Percentiles rank a stretch among this genome's conserved stretches.
These are phyloP conservation scores for Solen grandis DNA, from an alignment of 1,140 invertebrate genomes.

Conservation along the genomic window DNA sequence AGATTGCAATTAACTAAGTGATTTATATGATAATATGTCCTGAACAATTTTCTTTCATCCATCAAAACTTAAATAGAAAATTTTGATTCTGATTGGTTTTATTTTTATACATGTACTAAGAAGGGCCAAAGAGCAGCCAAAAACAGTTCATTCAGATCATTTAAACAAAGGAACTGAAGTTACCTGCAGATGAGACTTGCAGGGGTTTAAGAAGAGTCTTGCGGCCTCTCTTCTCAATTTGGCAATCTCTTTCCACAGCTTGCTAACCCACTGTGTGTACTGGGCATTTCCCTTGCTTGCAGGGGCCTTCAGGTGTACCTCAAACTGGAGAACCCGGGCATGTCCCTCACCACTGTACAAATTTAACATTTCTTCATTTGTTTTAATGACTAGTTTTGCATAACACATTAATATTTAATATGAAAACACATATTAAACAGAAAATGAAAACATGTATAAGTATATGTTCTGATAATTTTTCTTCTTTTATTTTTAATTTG, in stretches of 20 bases:
- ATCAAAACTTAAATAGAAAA: too few species aligned
- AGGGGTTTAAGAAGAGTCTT: slow-evolving; percentile 53
- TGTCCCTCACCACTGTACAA: slow-evolving; percentile 36
- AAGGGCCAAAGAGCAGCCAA: too few species aligned
- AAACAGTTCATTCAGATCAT: too few species aligned
- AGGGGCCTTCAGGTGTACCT: slow-evolving; percentile 38
- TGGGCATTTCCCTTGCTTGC: slow-evolving; percentile 48
- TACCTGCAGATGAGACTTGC: slow-evolving; percentile 59
- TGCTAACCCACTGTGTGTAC: slow-evolving; percentile 64
- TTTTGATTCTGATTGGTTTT: too few species aligned
- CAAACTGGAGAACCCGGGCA: slow-evolving; percentile 8
- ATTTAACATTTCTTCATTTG: background rate
- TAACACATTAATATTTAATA: background rate
- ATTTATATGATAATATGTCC: too few species aligned
- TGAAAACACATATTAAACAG: background rate
- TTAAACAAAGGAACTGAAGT: too few species aligned
- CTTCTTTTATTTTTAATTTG: too few species aligned
- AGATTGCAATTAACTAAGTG: too few species aligned
- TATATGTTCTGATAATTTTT: background rate
- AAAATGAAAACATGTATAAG: background rate
- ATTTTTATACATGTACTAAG: too few species aligned
- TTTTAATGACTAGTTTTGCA: background rate
- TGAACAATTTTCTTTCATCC: too few species aligned
- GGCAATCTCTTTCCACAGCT: slow-evolving; percentile 57
- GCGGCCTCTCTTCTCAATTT: slow-evolving; percentile 53